Evolutionary conservation across 2,888 invertebrate genomes (phyloP), one percentile per base, ranked within the genome.

Genomic region (Rosalia funebris): DNA sequence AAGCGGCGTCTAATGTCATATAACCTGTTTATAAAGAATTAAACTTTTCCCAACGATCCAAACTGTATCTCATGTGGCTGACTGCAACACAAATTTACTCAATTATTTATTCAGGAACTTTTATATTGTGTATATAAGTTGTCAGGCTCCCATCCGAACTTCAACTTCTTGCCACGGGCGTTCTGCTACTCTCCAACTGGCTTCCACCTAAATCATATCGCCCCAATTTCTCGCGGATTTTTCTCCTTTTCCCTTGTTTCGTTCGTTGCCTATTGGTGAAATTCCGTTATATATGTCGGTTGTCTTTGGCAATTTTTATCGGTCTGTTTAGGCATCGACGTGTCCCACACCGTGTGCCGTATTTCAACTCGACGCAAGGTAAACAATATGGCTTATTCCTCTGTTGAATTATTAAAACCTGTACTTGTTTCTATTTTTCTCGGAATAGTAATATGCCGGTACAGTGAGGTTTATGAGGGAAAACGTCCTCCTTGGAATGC

Each of bases 41-140:
- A 47, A 47, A 47, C 34, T 47, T 46, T 47, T 16, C 17, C 32
- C 10, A 17, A 17, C 46, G 25, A 11, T 47, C 32, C 11, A 47
- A 47, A 46, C 14, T 34, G 34, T 47, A 17, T 34, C 32, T 34
- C 32, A 32, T 16, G 34, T 34, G 46, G n/a, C 15, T 16, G 31
- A 46, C 10, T 17, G 16, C 46, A 15, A 5, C 36, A 20, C 32
- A 16, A 60, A 47, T 66, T 60, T 53, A 53, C 60, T 41, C 59
- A 56, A 62, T 64, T 63, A 64, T 62, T 59, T 64, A 58, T 64
- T 64, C 63, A 3, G 39, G 25, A 55, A 60, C 57, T 61, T 64
- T 60, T 50, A 57, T 62, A 60, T 64, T 66, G 60, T 63, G 60
- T 62, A 61, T 59, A 60, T 59, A 60, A 64, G 60, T 66, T 64